A percentile compares a stretch with the other conserved stretches of the same genome.
Conservation (phyloP, 2,797 vertebrate species). For the Pygocentrus nattereri region DNA sequence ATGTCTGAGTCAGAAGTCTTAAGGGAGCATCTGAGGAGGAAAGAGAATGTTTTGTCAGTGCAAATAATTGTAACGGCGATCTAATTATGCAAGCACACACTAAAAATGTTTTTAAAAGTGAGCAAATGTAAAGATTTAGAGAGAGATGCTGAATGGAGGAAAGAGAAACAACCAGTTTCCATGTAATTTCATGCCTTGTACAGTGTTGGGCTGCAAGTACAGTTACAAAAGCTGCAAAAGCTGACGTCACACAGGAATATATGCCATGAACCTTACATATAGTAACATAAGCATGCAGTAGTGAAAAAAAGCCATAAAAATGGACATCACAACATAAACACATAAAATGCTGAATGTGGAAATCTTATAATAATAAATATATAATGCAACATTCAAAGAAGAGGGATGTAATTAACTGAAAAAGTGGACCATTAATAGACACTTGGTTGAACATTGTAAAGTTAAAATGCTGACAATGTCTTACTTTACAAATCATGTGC, state of each 20-base stretch:
- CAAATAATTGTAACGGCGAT: slow-evolving; percentile 15
- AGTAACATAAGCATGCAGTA: background rate
- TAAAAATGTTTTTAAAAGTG: slow-evolving; percentile 68
- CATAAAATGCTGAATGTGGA: too few species aligned
- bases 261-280: background rate
- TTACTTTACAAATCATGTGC: background rate
- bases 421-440: slow-evolving; percentile 12
- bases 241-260: slow-evolving; percentile 57
- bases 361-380: too few species aligned
- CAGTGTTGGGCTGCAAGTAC: slow-evolving; percentile 40
- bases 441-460: slow-evolving; percentile 25
- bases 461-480: slow-evolving; percentile 40
- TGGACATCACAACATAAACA: too few species aligned
- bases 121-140: slow-evolving; percentile 77
- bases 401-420: background rate
- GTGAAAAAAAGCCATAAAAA: background rate
- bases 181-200: slow-evolving; percentile 25
- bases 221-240: background rate
- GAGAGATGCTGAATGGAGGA: slow-evolving; percentile 67
- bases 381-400: too few species aligned
- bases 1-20: slow-evolving; percentile 55
- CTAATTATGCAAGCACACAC: slow-evolving; percentile 23
- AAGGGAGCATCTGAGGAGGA: slow-evolving; percentile 73
- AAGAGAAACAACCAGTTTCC: slow-evolving; percentile 62
- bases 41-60: background rate